Base-by-base conservation (phyloP, 2,113 vertebrate genomes). In the Colistium nudipinnis region DNA sequence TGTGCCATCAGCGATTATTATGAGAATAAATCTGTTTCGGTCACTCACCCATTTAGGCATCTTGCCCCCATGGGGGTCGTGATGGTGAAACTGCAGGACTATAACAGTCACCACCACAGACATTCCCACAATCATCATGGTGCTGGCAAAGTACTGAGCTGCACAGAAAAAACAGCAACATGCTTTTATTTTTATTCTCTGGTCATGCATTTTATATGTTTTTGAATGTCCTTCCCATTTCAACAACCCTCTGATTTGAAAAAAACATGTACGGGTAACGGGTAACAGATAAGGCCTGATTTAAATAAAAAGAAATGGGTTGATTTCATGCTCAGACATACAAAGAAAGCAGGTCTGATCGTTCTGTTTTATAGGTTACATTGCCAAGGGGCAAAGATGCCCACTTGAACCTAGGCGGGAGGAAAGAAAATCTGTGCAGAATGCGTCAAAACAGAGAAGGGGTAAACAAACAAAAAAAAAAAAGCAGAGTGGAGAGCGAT, bases 71-170 rank as follows among this genome's bases (percentile, higher is more conserved):
- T 95, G 95, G 2, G 95, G 95, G 77, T 97, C 95, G 39, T 96
- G 96, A 85, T 97, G 95, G 62, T 97, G 95, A 85, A 96, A 95
- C 87, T 97, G 95, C 44, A 97, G 92, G 31, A 97, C 94, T 22
- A 97, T 92, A 27, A 96, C 95, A 6, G 96, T 97, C 66, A 97
- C 95, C 49, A 97, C 94, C 57, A 97, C 95, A 17, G 96, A 97
- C 70, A 97, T 90, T 16, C 95, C 96, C 74, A 97, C 95, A 0
- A 97, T 96, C 88, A 97, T 94, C 95, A 97, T 97, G 70, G 96
- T 97, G 83, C 94, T 96, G 68, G 96, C 95, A 1, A 97, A 97
- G 88, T 97, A 97, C 80, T 97, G 96, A 78, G 95, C 96, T 97
- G 89, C 57, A 76, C 19, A 71, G 30, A 16, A 24, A 55, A 20